A percentile compares a stretch with the other conserved stretches of the same genome.
Evolutionary conservation across 1,140 invertebrate genomes (phyloP).

Genomic region (Aphis gossypii): DNA sequence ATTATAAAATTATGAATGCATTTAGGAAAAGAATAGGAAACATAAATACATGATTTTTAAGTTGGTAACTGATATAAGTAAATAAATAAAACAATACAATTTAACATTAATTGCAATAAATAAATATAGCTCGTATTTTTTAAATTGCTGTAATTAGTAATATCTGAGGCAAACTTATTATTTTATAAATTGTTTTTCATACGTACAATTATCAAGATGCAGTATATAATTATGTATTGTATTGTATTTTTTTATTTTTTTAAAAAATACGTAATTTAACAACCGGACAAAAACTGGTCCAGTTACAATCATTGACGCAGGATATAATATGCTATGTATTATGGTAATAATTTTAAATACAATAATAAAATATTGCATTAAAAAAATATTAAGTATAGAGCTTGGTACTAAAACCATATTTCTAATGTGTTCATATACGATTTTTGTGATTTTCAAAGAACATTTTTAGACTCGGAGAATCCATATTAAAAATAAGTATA

Average conservation of each 20-base stretch:
- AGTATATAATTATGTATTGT: neutral
- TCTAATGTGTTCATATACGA: no score
- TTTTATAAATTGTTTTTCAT: no score
- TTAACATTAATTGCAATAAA: neutral
- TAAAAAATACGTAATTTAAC: neutral
- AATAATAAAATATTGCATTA: neutral
- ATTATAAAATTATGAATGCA: no score
- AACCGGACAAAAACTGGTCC: neutral
- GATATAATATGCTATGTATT: neutral
- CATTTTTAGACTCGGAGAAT: neutral
- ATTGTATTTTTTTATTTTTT: neutral
- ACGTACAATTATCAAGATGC: neutral
- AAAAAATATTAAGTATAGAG: neutral
- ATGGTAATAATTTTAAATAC: neutral
- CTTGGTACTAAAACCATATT: neutral
- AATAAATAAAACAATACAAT: neutral
- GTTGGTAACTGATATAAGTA: no score
- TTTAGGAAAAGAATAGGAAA: no score
- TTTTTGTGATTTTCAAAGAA: neutral
- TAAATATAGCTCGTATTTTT: neutral
- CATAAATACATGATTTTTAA: no score
- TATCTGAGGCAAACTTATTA: no score
- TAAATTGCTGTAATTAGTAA: neutral
- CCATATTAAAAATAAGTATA: neutral
- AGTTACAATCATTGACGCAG: neutral